Evolutionary conservation across 2,888 invertebrate genomes (phyloP).

Genomic region (Machimus rusticus): DNA sequence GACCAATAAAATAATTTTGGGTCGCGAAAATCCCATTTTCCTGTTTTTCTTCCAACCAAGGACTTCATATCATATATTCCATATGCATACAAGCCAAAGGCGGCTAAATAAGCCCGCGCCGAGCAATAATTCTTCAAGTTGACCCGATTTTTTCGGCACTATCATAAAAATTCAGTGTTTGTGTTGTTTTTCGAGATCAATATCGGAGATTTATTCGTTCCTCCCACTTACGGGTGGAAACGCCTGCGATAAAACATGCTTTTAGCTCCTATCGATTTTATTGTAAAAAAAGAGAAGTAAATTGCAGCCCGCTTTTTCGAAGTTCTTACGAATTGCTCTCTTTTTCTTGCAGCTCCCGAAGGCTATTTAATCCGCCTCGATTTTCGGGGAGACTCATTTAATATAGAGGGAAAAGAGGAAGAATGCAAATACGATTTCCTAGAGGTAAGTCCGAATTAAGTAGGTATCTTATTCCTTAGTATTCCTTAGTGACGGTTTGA

Average conservation of each 20-base stretch:
- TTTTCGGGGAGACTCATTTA: conserved; percentile 82
- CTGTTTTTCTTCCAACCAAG: neutral
- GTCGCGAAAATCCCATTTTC: neutral
- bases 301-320: neutral
- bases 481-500: no score
- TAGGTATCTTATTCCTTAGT: no score
- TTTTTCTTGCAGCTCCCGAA: conserved; percentile 65
- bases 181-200: neutral
- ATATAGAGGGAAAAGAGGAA: conserved; percentile 70
- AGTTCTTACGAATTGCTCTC: conserved; percentile 39
- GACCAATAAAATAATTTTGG: neutral
- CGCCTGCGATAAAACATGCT: neutral
- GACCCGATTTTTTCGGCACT: neutral
- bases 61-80: neutral
- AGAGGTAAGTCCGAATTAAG: conserved; percentile 64
- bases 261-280: neutral
- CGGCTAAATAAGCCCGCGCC: neutral
- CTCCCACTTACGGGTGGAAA: neutral
- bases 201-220: conserved; percentile 21
- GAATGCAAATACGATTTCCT: conserved; percentile 81
- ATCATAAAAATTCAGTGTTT: conserved; percentile 2
- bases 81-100: neutral
- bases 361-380: conserved; percentile 76
- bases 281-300: neutral
- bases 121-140: conserved; percentile 25